phyloP scores from a whole-genome alignment of 2,113 vertebrate species.

The Sinocyclocheilus anshuiensis region DNA sequence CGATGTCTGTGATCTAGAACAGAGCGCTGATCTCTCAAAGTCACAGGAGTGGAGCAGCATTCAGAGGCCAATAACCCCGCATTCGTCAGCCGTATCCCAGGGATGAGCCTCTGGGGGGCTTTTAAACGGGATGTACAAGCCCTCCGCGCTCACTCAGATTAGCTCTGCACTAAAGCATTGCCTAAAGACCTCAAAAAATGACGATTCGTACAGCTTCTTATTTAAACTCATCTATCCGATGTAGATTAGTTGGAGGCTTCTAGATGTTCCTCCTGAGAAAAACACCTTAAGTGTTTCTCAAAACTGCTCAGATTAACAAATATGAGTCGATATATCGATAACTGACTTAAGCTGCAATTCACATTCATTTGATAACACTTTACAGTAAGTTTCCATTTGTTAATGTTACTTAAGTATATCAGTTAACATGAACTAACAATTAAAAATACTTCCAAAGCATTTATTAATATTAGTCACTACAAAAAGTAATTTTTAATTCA shows the following conservation, averaged over 20 bases:
- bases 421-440: neutral
- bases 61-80: conserved; percentile 27
- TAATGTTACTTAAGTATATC: neutral
- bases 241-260: neutral
- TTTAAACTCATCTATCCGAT: neutral
- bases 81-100: neutral
- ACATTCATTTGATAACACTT: neutral
- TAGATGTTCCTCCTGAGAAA: too few species aligned
- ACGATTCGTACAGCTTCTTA: neutral
- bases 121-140: neutral
- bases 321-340: neutral
- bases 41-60: conserved; percentile 7
- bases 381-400: neutral
- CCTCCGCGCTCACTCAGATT: neutral
- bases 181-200: neutral
- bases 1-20: conserved; percentile 34
- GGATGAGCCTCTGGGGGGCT: neutral
- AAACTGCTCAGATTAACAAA: neutral
- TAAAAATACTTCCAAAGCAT: neutral
- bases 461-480: neutral
- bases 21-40: conserved; percentile 29
- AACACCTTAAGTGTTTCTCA: neutral
- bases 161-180: conserved; percentile 5
- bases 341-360: neutral
- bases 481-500: too few species aligned